These are phyloP conservation scores for Caerostris darwini DNA, from an alignment of 1,140 invertebrate species.

Conservation along the genomic window DNA sequence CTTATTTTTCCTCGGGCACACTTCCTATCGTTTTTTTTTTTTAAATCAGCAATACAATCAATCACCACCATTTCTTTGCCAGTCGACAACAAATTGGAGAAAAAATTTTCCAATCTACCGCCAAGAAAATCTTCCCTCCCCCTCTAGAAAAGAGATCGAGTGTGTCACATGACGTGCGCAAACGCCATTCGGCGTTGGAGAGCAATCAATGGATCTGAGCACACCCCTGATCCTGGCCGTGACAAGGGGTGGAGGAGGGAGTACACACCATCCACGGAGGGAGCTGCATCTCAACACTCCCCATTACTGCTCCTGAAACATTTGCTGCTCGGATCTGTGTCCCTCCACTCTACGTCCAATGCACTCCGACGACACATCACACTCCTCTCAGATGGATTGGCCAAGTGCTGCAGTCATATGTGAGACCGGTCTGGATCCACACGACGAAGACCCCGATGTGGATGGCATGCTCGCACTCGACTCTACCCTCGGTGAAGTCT, in stretches of 20 bases:
- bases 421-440: background rate
- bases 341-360: slow-evolving; percentile 40
- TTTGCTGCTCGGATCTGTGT: slow-evolving; percentile 25
- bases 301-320: slow-evolving; percentile 14
- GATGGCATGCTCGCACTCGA: background rate
- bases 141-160: background rate
- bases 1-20: too few species aligned
- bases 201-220: slow-evolving; percentile 73
- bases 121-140: background rate
- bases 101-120: slow-evolving; percentile 1
- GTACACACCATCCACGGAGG: slow-evolving; percentile 15
- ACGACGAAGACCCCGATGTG: background rate
- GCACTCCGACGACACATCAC: background rate
- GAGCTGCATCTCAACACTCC: slow-evolving; percentile 14
- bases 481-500: background rate
- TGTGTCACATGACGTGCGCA: slow-evolving; percentile 68
- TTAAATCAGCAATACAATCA: background rate
- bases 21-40: too few species aligned
- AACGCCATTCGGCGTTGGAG: background rate
- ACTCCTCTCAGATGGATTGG: background rate
- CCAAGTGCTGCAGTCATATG: background rate
- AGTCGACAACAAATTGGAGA: background rate
- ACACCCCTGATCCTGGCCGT: slow-evolving; percentile 64
- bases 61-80: background rate
- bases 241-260: background rate